Conservation (phyloP, 2,888 invertebrate genomes). For the Drosophila phalerata region DNA sequence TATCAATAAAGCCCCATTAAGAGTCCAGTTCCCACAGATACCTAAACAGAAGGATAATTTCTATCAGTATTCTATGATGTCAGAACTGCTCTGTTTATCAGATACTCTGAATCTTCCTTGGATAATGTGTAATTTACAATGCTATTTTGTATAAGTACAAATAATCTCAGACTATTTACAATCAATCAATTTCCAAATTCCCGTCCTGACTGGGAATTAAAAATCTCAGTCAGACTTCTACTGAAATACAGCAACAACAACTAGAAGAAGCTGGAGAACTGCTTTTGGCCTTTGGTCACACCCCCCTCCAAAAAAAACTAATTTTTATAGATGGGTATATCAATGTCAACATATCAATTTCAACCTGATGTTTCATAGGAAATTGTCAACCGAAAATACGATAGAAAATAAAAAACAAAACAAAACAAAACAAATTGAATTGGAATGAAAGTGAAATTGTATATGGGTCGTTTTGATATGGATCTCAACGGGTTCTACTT, state of each 20-base stretch:
- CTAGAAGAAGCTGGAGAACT: neutral
- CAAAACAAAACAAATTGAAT: slow-evolving; percentile 19
- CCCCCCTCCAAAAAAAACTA: slow-evolving; percentile 25
- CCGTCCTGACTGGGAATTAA: too few relatives aligned
- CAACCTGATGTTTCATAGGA: slow-evolving; percentile 62
- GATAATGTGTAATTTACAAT: slow-evolving; percentile 1
- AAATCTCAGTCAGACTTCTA: slow-evolving; percentile 23
- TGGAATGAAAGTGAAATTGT: slow-evolving; percentile 66
- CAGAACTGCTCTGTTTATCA: neutral
- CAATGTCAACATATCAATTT: slow-evolving; percentile 74
- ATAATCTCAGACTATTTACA: slow-evolving; percentile 14
- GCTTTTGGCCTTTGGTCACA: slow-evolving; percentile 28
- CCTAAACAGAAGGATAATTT: neutral
- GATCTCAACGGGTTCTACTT: slow-evolving; percentile 16
- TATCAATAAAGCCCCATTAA: neutral
- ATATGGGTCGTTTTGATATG: slow-evolving; percentile 58
- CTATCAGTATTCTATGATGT: neutral
- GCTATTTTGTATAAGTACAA: neutral
- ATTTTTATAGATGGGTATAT: slow-evolving; percentile 50
- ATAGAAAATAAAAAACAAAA: neutral
- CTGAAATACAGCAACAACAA: slow-evolving; percentile 16
- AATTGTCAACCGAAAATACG: slow-evolving; percentile 56
- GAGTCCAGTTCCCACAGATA: neutral
- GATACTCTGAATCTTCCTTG: neutral
- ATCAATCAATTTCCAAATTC: slow-evolving; percentile 10